phyloP scores from a whole-genome alignment of 2,888 invertebrate genomes.

The Luperina nickerlii region DNA sequence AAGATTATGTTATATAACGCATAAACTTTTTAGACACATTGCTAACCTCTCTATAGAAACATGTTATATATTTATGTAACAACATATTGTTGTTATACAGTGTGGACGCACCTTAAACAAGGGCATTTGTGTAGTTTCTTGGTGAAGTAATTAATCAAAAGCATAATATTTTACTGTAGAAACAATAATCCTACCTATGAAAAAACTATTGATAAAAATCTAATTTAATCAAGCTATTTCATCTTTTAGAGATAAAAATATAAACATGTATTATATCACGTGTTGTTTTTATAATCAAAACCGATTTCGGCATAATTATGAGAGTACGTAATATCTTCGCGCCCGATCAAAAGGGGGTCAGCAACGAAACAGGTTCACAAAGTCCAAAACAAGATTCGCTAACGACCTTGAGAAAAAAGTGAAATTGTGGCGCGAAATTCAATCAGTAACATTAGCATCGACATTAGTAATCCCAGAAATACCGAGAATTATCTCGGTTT shows the following conservation, averaged over 20 bases:
- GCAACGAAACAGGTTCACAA: constrained; percentile 37
- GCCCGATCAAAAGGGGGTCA: constrained; percentile 51
- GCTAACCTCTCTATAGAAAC: too few relatives aligned
- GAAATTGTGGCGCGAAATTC: constrained; percentile 37
- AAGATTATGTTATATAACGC: too few relatives aligned
- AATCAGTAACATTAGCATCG: background rate
- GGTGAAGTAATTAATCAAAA: background rate
- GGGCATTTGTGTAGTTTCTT: background rate
- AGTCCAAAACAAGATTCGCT: constrained; percentile 46
- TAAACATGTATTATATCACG: constrained; percentile 15
- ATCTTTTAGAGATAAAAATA: constrained; percentile 10
- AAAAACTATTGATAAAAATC: constrained; percentile 36
- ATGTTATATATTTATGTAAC: too few relatives aligned
- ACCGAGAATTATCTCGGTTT: background rate
- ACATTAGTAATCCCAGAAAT: background rate
- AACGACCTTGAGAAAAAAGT: constrained; percentile 52
- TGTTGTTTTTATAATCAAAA: constrained; percentile 8
- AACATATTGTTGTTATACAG: too few relatives aligned
- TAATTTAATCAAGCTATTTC: constrained; percentile 24
- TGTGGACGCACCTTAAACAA: too few relatives aligned
- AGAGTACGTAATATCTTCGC: constrained; percentile 38
- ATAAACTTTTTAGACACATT: too few relatives aligned
- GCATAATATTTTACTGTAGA: background rate
- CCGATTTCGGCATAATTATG: constrained; percentile 30
- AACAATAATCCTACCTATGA: background rate